Evolutionary conservation across 1,140 invertebrate genomes (phyloP).

Genomic region (Diabrotica undecimpunctata): DNA sequence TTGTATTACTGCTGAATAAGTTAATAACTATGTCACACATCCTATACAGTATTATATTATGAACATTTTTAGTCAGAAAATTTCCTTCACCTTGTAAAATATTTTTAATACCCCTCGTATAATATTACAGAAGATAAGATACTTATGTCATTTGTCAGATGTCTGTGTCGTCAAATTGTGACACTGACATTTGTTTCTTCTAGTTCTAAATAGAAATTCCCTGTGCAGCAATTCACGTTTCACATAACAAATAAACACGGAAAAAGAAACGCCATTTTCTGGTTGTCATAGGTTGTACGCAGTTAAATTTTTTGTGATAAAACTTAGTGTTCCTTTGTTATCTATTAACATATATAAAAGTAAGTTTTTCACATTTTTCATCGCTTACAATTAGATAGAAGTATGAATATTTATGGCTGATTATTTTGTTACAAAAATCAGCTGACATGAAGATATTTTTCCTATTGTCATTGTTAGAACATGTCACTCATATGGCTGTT

Average conservation of each 20-base stretch:
- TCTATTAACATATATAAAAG: neutral
- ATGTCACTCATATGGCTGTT: neutral
- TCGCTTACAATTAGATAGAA: neutral
- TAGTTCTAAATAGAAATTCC: constrained; percentile 6
- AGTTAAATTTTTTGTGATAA: constrained; percentile 18
- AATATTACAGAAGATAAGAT: no score
- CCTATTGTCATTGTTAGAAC: neutral
- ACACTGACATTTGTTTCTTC: neutral
- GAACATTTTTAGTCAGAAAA: no score
- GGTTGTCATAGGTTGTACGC: constrained; percentile 16
- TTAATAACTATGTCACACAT: no score
- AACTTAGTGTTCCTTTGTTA: neutral
- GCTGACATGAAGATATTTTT: constrained; percentile 2
- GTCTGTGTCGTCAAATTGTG: neutral
- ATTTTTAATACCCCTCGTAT: no score
- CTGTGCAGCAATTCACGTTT: neutral
- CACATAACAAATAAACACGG: constrained; percentile 10
- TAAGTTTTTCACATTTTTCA: constrained; percentile 3
- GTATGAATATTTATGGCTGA: neutral
- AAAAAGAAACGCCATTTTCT: constrained; percentile 20
- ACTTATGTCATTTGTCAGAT: no score
- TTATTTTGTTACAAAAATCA: neutral
- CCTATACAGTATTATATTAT: no score
- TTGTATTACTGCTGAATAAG: no score
- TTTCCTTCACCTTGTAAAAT: no score